Conservation (phyloP, 2,888 invertebrate genomes). For the Disparrhopalites patrizii region DNA sequence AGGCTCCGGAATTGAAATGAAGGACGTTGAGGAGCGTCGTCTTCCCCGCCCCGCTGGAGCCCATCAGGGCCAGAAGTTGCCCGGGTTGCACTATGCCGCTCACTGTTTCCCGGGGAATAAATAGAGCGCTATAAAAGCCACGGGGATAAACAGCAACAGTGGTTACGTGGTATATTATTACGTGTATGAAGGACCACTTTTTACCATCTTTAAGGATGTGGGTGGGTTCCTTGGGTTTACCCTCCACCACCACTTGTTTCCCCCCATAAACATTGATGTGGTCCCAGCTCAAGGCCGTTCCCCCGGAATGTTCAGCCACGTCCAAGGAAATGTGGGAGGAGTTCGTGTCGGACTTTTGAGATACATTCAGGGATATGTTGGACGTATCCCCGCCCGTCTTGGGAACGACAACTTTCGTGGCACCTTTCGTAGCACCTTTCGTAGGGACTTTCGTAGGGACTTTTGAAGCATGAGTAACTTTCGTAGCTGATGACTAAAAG, state of each 20-base stretch:
- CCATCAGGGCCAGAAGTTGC: not conserved
- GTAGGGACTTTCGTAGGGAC: too few species aligned
- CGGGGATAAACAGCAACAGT: not conserved
- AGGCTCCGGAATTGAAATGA: not conserved
- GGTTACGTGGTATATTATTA: not conserved
- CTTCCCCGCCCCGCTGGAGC: not conserved
- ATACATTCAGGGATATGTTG: too few species aligned
- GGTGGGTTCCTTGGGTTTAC: not conserved
- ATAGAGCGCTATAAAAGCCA: not conserved
- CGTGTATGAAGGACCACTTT: not conserved
- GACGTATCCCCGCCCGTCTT: too few species aligned
- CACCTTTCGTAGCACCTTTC: too few species aligned
- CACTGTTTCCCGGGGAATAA: not conserved
- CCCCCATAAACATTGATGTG: not conserved
- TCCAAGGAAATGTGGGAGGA: too few species aligned
- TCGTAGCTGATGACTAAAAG: too few species aligned
- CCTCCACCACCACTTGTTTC: not conserved
- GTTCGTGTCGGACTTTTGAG: too few species aligned
- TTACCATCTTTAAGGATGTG: not conserved
- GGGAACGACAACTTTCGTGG: too few species aligned
- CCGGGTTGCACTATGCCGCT: not conserved
- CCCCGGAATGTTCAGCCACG: too few species aligned
- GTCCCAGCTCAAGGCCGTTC: not conserved
- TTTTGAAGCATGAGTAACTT: too few species aligned
- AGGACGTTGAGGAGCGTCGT: constrained; percentile 1